Evolutionary conservation across 1,140 invertebrate genomes (phyloP), one percentile per base, ranked within the genome.

Genomic region (Atta texana): DNA sequence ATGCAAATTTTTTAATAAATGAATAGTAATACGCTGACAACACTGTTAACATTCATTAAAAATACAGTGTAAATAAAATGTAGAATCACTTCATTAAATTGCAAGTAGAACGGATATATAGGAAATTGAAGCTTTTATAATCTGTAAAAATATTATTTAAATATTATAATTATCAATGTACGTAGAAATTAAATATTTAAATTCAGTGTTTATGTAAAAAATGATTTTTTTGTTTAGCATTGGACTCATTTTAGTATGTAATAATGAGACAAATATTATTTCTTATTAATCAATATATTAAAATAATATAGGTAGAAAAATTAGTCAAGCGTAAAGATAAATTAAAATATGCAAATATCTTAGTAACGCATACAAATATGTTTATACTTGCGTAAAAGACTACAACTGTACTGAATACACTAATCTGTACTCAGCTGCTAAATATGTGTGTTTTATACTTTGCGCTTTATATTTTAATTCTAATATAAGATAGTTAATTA

Each of bases 61-160:
- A 69, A 28, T 55, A 44, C 2, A 8, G 59, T 24, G 5, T 28
- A 24, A 69, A 24, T 24, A 24, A 14, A 14, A 55, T n/a, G 1
- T 21, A 66, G 18, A 16, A 16, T 14, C 2, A 18, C 7, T 59
- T 86, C 24, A 78, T 21, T 59, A 31, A 34, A 69, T 86, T 21
- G 63, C 84, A 18, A 78, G 84, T 4, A 86, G 12, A 44, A 86
- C 51, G 1, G 84, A 85, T 8, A 59, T 21, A 7, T 86, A 86
- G 3, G 63, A 80, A 1, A 34, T 34, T 8, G 84, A 69, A 39
- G 74, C 63, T 8, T 31, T 86, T 34, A 78, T 3, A 31, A 86
- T 49, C 63, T 86, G 55, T 7, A 69, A 81, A 0, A 81, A 39
- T n/a, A 49, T 57, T n/a, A 53, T 14, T 80, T 6, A n/a, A 80